Conservation (phyloP, 1,140 invertebrate species). For the Zaprionus tsacasi region DNA sequence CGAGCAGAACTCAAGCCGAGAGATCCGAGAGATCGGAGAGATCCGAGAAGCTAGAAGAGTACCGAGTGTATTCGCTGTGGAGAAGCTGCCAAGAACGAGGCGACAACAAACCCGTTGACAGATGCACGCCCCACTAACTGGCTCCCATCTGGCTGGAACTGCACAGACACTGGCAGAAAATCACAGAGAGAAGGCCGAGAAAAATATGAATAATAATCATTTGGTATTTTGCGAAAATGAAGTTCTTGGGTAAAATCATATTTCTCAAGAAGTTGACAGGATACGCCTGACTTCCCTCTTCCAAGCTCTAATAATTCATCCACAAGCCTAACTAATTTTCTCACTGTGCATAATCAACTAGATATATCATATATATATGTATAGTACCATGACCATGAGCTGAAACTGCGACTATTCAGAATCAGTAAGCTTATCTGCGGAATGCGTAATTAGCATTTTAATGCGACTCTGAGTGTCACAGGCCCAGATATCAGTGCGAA, state of each 20-base stretch:
- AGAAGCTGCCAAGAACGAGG: conserved; percentile 42
- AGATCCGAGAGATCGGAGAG: conserved; percentile 12
- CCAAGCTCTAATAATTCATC: background rate
- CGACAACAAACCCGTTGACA: conserved; percentile 71
- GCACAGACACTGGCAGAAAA: conserved; percentile 35
- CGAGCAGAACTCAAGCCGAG: conserved; percentile 40
- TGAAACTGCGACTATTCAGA: conserved; percentile 8
- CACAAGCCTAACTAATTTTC: background rate
- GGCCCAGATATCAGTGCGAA: conserved; percentile 4
- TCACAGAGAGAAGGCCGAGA: conserved; percentile 10
- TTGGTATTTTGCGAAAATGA: background rate
- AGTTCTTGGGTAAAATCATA: background rate
- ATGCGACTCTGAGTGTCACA: conserved; percentile 25
- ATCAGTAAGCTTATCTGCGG: conserved; percentile 26
- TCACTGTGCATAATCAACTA: conserved; percentile 25
- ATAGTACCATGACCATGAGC: conserved; percentile 13
- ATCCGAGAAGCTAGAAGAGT: conserved; percentile 3
- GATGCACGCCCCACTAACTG: conserved; percentile 53
- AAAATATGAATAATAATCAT: conserved; percentile 8
- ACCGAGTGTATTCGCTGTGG: background rate
- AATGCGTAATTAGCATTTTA: conserved; percentile 51
- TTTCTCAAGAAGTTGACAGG: background rate
- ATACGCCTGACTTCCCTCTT: background rate
- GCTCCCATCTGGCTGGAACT: conserved; percentile 36
- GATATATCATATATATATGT: background rate